Base-by-base conservation (phyloP, 2,888 invertebrate species). In the Diplolepis rosae region DNA sequence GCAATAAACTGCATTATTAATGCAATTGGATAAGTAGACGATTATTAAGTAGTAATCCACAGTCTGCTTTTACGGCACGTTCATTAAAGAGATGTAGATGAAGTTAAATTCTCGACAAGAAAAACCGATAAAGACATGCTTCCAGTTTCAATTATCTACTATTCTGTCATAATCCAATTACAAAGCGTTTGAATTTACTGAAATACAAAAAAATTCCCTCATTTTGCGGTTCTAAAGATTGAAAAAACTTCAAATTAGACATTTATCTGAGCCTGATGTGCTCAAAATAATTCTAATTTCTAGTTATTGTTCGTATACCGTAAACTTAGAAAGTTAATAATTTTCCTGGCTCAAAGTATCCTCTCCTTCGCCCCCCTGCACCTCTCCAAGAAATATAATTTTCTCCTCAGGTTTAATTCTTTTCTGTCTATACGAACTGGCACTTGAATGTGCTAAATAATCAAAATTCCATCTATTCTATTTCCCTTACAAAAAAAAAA, bases 1-100 rank as follows among this genome's bases (percentile, higher is more conserved):
- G 51, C 51, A 52, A 52, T 52, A 52, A 52, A 52, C n/a, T 52
- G 51, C 27, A 24, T 52, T 28, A 52, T 52, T 52, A 52, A 27
- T 28, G 51, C 28, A 52, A 52, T 52, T 28, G 51, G 28, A 52
- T 52, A 52, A 52, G 51, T 28, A 27, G 51, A 52, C 51, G 15
- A 52, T 52, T 45, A 45, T 45, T 52, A 28, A 52, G 51, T 52
- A 52, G 28, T 52, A 28, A 52, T 52, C 51, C 28, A n/a, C 15
- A 52, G 27, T 52, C 27, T 52, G 51, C 24, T 5, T 52, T 52
- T 28, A 52, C 28, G 27, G 51, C 51, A 27, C 51, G 24, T 52
- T 52, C 28, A 52, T 28, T 52, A 52, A n/a, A 27, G 51, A 45
- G 18, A 28, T 13, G 28, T 13, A 3, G 15, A 13, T 27, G 7